Evolutionary conservation across 2,113 vertebrate species (phyloP).

Genomic region (Castor canadensis): DNA sequence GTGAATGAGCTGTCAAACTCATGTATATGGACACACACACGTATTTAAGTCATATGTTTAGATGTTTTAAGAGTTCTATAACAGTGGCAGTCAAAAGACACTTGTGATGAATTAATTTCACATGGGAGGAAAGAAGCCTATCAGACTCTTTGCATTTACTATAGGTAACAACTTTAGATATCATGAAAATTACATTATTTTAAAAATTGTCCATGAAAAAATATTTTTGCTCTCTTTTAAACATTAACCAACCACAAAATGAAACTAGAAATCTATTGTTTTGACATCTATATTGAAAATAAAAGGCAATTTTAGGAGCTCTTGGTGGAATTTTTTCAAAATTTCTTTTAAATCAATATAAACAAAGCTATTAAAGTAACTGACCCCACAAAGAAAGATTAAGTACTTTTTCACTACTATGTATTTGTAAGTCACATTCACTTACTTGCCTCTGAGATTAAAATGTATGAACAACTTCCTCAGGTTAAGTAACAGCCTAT

Average conservation of each 20-base stretch:
- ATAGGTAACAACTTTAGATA: background rate
- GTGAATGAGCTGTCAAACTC: background rate
- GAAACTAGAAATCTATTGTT: background rate
- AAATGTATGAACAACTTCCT: accelerated
- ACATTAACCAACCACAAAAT: background rate
- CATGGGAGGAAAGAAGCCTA: background rate
- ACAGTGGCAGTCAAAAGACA: background rate
- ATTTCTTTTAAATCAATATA: background rate
- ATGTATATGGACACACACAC: background rate
- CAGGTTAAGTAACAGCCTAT: background rate
- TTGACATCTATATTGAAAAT: background rate
- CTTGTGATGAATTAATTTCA: background rate
- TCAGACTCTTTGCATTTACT: background rate
- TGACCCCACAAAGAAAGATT: background rate
- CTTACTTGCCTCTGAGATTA: background rate
- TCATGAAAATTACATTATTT: background rate
- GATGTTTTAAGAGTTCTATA: background rate
- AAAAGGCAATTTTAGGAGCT: background rate
- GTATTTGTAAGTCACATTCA: background rate
- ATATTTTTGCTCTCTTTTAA: background rate
- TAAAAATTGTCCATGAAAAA: background rate
- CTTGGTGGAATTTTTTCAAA: background rate
- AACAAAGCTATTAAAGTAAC: background rate
- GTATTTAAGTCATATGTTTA: background rate
- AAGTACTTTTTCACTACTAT: background rate